Percentiles rank a stretch among this genome's conserved stretches.
Evolutionary conservation across 2,888 invertebrate species (phyloP).

Genomic region (Chaetogeoica ovagalla): DNA sequence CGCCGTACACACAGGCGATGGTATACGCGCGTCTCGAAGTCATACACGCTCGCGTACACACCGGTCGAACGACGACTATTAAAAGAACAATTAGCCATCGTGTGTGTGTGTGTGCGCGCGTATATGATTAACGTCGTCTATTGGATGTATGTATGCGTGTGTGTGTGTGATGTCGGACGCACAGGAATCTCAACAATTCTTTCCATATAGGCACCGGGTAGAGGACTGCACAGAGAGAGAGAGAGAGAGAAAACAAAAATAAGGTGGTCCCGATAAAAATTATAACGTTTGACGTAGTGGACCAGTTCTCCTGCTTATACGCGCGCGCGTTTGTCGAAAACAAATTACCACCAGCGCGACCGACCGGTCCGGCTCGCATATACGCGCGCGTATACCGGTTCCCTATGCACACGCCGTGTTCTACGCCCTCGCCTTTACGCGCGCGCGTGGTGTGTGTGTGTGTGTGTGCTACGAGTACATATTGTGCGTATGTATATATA

Average conservation of each 20-base stretch:
- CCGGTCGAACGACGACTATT: constrained; percentile 1
- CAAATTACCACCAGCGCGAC: constrained; percentile 48
- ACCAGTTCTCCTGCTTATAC: constrained; percentile 29
- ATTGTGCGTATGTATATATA: too few relatives aligned
- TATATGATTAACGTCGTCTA: constrained; percentile 8
- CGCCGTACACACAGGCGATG: too few relatives aligned
- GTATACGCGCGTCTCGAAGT: too few relatives aligned
- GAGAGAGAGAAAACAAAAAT: constrained; percentile 15
- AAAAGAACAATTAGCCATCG: constrained; percentile 30
- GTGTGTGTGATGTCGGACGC: constrained; percentile 19
- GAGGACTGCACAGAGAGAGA: too few relatives aligned
- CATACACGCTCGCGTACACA: neutral
- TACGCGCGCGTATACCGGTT: neutral
- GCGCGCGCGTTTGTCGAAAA: constrained; percentile 37
- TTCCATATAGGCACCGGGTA: constrained; percentile 29
- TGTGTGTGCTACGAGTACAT: neutral
- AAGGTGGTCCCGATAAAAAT: constrained; percentile 51
- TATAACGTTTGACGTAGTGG: constrained; percentile 51
- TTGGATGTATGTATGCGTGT: neutral
- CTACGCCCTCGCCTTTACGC: constrained; percentile 12
- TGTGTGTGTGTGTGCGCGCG: neutral
- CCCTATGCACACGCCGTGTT: neutral
- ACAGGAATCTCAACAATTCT: constrained; percentile 40
- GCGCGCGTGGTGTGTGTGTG: neutral
- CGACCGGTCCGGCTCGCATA: constrained; percentile 38